phyloP scores from a whole-genome alignment of 1,140 invertebrate species.

The Aethina tumida region DNA sequence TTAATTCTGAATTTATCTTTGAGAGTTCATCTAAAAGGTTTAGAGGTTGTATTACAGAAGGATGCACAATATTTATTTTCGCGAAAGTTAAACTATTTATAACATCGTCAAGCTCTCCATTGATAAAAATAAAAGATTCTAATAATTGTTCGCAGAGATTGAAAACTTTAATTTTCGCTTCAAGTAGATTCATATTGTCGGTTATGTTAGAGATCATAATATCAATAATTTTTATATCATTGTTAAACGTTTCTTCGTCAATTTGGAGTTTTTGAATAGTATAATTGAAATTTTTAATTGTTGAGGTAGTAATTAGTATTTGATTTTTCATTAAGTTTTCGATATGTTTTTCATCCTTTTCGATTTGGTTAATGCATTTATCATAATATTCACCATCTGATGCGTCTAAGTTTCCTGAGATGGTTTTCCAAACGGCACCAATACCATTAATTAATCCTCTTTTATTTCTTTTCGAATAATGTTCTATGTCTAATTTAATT shows the following conservation, averaged over 20 bases:
- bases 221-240: constrained; percentile 8
- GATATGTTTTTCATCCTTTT: constrained; percentile 10
- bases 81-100: constrained; percentile 11
- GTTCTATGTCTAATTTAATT: no score
- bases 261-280: constrained; percentile 12
- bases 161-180: neutral
- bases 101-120: constrained; percentile 2
- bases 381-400: constrained; percentile 14
- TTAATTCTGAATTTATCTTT: constrained; percentile 9
- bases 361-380: constrained; percentile 11
- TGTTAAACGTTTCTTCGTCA: constrained; percentile 12
- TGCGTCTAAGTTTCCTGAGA: constrained; percentile 14
- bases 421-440: constrained; percentile 13
- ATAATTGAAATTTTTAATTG: constrained; percentile 14
- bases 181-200: neutral
- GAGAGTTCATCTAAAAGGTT: constrained; percentile 1
- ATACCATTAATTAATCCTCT: constrained; percentile 11
- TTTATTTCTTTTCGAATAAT: constrained; percentile 3
- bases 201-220: constrained; percentile 3
- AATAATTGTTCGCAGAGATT: constrained; percentile 5
- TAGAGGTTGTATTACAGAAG: constrained; percentile 8
- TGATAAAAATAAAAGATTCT: constrained; percentile 4
- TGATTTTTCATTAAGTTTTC: constrained; percentile 14
- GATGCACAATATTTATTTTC: constrained; percentile 7
- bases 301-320: constrained; percentile 10